Percentiles rank a stretch among this genome's conserved stretches.
These are phyloP conservation scores for Aphidius colemani DNA, from an alignment of 2,888 invertebrate species.

Conservation along the genomic window DNA sequence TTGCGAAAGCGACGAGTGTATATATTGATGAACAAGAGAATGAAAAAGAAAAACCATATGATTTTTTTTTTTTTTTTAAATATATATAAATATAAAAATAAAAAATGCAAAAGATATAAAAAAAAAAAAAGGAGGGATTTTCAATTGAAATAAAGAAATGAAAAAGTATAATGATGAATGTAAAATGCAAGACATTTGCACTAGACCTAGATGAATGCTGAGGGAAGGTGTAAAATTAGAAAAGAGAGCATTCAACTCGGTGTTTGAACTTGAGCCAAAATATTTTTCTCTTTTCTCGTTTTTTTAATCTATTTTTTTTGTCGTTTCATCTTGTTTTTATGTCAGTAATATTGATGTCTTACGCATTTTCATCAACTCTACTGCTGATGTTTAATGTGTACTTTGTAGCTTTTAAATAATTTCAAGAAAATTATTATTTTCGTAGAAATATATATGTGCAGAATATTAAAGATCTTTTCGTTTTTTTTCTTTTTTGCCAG, in stretches of 20 bases:
- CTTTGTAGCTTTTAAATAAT: too few relatives aligned
- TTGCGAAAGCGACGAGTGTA: neutral
- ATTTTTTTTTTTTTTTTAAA: neutral
- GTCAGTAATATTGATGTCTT: too few relatives aligned
- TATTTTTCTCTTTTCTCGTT: slow-evolving; percentile 10
- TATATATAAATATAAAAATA: neutral
- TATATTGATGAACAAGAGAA: neutral
- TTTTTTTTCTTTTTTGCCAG: neutral
- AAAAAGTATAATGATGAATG: slow-evolving; percentile 17
- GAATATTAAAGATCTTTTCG: neutral
- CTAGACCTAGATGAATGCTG: slow-evolving; percentile 45
- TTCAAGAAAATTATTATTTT: too few relatives aligned
- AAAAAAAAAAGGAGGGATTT: neutral
- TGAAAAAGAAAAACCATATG: neutral
- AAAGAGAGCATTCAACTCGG: slow-evolving; percentile 47
- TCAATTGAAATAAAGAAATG: slow-evolving; percentile 16
- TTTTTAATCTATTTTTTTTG: slow-evolving; percentile 19
- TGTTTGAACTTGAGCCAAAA: slow-evolving; percentile 45
- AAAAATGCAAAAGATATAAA: slow-evolving; percentile 6
- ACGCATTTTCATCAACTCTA: too few relatives aligned
- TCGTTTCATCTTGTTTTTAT: neutral
- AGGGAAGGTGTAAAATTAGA: slow-evolving; percentile 45
- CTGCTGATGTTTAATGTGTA: too few relatives aligned
- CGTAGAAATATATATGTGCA: too few relatives aligned
- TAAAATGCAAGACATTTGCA: slow-evolving; percentile 39